Evolutionary conservation across 2,113 vertebrate genomes (phyloP), one percentile per base, ranked within the genome.

Genomic region (Myotis lucifugus): DNA sequence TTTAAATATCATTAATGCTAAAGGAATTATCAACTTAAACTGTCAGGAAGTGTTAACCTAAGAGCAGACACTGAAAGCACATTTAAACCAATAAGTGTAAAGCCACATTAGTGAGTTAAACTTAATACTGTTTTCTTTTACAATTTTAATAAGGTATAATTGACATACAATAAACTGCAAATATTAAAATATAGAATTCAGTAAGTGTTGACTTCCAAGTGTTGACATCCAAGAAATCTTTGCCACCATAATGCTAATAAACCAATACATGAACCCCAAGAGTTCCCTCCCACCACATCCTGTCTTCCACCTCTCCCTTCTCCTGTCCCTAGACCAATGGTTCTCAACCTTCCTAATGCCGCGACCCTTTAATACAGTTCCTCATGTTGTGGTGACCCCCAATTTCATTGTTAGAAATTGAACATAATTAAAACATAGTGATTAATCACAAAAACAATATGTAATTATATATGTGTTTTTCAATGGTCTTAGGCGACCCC

Each of bases 21-120:
- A 94, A 81, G 37, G 37, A 88, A 91, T 2, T 59, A 32, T 79
- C 64, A 77, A 66, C 32, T 74, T 81, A 90, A 86, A 88, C 77
- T 86, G 61, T 66, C 25, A 92, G 52, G 73, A 88, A 70, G n/a
- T 67, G 6, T 83, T 87, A 85, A 72, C 10, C n/a, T 18, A 88
- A 66, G 37, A 78, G 46, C 23, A 93, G 66, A 89, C 1, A 74
- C 13, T 56, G 61, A 74, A 92, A 70, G 10, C 42, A 87, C 40
- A 85, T 77, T 88, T 79, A 83, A 87, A 79, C 78, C 46, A 93
- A 0, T 10, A 52, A 95, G 2, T 67, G 12, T 40, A 91, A 95
- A 42, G 14, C 13, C 42, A 34, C 14, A 52, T 46, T 50, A 50
- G 10, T 14, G 23, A 40, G 34, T 96, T 85, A 85, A 95, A 66